phyloP scores from a whole-genome alignment of 2,888 invertebrate species.

The Athalia circularis region DNA sequence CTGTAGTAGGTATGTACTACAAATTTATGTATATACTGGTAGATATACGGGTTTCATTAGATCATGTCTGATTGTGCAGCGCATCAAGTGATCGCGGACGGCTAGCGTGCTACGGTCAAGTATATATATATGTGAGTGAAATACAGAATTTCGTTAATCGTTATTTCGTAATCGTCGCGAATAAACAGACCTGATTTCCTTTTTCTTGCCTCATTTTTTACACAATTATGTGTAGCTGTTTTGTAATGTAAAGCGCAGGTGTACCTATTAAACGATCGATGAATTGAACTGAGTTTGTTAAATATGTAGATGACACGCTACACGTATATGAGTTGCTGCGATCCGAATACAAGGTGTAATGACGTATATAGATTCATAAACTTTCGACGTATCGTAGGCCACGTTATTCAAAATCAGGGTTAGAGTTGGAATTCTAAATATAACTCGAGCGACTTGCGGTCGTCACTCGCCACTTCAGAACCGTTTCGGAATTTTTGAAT shows the following conservation, averaged over 20 bases:
- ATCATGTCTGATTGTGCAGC: neutral
- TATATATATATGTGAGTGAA: no score
- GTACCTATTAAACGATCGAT: no score
- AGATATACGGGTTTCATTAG: constrained; percentile 4
- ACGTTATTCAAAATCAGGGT: constrained; percentile 7
- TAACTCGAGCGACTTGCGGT: constrained; percentile 23
- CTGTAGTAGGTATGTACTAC: constrained; percentile 7
- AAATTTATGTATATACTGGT: no score
- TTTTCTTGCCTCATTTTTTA: neutral
- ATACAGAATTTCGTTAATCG: no score
- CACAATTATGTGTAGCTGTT: neutral
- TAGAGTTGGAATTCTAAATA: constrained; percentile 35
- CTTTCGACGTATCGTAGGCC: neutral
- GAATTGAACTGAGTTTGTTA: no score
- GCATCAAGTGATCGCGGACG: no score
- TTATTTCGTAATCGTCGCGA: no score
- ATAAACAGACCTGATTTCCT: neutral
- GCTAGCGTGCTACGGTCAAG: no score
- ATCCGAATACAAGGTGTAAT: neutral
- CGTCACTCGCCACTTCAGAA: constrained; percentile 27
- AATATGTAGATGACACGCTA: no score
- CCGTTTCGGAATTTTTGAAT: constrained; percentile 30
- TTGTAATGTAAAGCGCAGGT: no score
- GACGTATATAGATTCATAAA: neutral
- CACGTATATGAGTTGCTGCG: no score